Evolutionary conservation across 2,113 vertebrate species (phyloP).

Genomic region (Erythrocebus patas): DNA sequence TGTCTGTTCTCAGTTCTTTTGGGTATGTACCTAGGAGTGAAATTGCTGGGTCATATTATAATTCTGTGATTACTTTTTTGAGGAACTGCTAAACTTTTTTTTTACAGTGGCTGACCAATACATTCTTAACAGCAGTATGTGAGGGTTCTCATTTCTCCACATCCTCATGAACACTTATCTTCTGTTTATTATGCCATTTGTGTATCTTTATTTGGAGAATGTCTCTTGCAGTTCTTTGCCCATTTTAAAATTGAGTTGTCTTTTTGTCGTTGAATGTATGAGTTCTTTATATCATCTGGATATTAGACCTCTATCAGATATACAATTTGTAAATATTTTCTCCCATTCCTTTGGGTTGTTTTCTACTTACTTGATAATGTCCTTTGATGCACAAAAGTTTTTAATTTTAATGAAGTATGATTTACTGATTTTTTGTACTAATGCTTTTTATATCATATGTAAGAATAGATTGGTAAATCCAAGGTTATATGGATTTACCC

Average conservation of each 20-base stretch:
- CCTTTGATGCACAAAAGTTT: not conserved
- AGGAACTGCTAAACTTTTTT: not conserved
- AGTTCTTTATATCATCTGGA: not conserved
- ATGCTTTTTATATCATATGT: not conserved
- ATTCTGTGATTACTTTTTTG: not conserved
- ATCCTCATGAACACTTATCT: not conserved
- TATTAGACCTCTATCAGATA: not conserved
- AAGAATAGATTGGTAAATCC: not conserved
- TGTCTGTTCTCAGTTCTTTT: slow-evolving; percentile 4
- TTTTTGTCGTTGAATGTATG: slow-evolving; percentile 19
- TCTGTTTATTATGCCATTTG: not conserved
- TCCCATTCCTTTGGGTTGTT: not conserved
- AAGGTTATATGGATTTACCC: not conserved
- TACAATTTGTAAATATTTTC: not conserved
- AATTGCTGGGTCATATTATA: not conserved
- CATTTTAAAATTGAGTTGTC: not conserved
- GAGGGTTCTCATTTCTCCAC: not conserved
- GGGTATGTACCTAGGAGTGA: not conserved
- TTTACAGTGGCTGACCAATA: not conserved
- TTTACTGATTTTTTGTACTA: not conserved
- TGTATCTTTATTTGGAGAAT: not conserved
- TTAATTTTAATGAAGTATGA: not conserved
- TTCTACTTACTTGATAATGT: not conserved
- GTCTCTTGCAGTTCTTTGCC: not conserved
- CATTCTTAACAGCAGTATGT: not conserved